phyloP scores from a whole-genome alignment of 2,797 vertebrate species.

The Carcharodon carcharias region DNA sequence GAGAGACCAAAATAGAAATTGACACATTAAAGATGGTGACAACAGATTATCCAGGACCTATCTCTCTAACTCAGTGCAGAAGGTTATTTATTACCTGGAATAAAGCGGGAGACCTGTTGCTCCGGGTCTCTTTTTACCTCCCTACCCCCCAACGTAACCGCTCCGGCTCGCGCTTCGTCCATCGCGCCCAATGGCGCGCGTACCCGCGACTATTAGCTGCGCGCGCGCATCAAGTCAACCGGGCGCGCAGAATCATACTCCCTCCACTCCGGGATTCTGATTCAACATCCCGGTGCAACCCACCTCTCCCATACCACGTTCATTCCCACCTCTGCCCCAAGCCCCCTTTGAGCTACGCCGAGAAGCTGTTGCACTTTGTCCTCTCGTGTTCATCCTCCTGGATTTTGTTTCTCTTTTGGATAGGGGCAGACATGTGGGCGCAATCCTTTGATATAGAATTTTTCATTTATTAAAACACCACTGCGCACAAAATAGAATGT shows the following conservation, averaged over 20 bases:
- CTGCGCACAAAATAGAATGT: neutral
- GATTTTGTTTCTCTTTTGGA: too few relatives aligned
- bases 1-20: neutral
- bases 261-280: neutral
- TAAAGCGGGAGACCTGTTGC: neutral
- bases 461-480: neutral
- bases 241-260: too few relatives aligned
- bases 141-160: neutral
- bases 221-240: neutral
- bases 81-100: neutral
- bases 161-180: neutral
- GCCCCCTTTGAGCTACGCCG: too few relatives aligned
- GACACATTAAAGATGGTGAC: neutral
- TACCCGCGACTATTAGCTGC: neutral
- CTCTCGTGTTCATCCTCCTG: too few relatives aligned
- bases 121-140: neutral
- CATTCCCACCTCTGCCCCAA: too few relatives aligned
- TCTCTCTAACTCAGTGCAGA: neutral
- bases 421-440: too few relatives aligned
- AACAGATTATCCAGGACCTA: too few relatives aligned
- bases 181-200: neutral
- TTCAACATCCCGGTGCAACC: neutral
- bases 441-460: neutral
- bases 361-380: too few relatives aligned
- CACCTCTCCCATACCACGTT: too few relatives aligned